These are phyloP conservation scores for Andrena fulva DNA, from an alignment of 2,888 invertebrate species.

Conservation along the genomic window DNA sequence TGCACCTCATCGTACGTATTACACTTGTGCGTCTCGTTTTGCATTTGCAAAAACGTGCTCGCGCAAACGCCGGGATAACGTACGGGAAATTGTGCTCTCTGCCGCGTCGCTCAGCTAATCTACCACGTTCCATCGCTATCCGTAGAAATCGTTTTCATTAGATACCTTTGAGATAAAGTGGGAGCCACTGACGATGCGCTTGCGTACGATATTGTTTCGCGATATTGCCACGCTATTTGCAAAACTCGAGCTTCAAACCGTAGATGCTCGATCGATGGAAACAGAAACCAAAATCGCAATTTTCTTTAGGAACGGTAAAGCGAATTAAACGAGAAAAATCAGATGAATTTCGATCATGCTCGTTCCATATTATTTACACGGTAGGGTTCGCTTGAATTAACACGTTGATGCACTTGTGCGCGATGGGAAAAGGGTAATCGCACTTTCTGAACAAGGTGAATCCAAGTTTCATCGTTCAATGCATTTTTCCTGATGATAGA, in stretches of 20 bases:
- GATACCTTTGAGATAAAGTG: conserved; percentile 26
- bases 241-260: not conserved
- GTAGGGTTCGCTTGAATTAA: not conserved
- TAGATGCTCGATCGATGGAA: not conserved
- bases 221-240: not conserved
- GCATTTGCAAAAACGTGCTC: conserved; percentile 74
- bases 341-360: not conserved
- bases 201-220: not conserved
- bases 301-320: not conserved
- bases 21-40: conserved; percentile 75
- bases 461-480: not conserved
- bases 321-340: not conserved
- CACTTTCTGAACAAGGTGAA: not conserved
- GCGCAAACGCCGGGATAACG: conserved; percentile 51
- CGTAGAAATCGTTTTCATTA: conserved; percentile 33
- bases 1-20: conserved; percentile 80
- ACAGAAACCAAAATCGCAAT: not conserved
- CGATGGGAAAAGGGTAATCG: not conserved
- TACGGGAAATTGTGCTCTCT: conserved; percentile 46
- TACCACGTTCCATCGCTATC: conserved; percentile 30
- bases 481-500: not conserved
- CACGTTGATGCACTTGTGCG: not conserved
- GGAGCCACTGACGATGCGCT: not conserved
- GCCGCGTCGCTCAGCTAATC: conserved; percentile 41
- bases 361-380: not conserved